Evolutionary conservation across 2,797 vertebrate genomes (phyloP), one percentile per base, ranked within the genome.

Genomic region (Limosa lapponica): DNA sequence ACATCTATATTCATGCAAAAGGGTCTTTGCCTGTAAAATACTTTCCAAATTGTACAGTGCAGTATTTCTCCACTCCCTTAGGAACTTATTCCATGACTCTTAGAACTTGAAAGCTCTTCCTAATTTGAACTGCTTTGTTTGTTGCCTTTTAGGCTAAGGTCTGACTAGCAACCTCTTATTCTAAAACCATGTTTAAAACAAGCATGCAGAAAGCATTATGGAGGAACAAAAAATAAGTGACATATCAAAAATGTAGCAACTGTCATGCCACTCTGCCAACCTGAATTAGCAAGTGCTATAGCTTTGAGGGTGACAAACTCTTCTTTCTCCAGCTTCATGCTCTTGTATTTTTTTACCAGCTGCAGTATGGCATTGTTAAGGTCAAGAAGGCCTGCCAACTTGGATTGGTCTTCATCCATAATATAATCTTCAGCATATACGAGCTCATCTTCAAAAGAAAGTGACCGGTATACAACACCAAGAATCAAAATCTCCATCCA

Each of bases 401-500:
- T 99, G 55, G 99, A 99, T 96, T 99, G 99, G 97, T 99, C 99
- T 98, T 99, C 99, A 65, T 99, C 99, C 99, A 99, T 99, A 94
- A 99, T 99, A 98, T 99, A 99, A 98, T 99, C 99, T 97, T 99
- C 99, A 74, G 99, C 99, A 90, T 99, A 99, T 78, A 99, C 99
- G 74, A 99, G 97, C 98, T 99, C 99, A 97, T 99, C 99, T 97
- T 99, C 99, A 94, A 99, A 99, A 39, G 99, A 99, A 89, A 99
- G 98, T 22, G 99, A 99, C 94, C 99, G 99, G 98, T 99, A 99
- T 83, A 99, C 99, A 59, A 99, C 99, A 23, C 99, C 99, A 3
- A 99, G 98, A 97, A 99, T 99, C 98, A 99, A 97, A 97, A 99
- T 99, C 97, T 99, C 99, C 99, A 99, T 99, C 99, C 99, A 99